A percentile compares a stretch with the other conserved stretches of the same genome.
phyloP scores from a whole-genome alignment of 1,140 invertebrate genomes.

The Potamilus streckersoni region DNA sequence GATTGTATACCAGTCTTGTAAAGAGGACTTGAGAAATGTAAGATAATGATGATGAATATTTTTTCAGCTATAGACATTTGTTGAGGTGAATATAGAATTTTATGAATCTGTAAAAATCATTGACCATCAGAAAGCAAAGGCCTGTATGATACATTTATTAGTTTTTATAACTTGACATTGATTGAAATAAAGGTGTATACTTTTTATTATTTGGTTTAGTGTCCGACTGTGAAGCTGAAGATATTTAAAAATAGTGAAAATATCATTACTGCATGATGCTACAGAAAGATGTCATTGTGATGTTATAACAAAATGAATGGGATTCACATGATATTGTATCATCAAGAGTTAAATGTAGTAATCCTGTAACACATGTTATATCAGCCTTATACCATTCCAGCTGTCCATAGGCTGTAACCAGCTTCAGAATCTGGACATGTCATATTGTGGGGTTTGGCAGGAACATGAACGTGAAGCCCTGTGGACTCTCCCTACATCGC shows the following conservation, averaged over 20 bases:
- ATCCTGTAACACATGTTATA: neutral
- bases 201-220: no score
- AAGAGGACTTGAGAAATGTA: no score
- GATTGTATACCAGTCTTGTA: no score
- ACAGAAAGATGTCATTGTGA: no score
- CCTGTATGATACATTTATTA: neutral
- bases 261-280: no score
- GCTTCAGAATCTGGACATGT: conserved; percentile 55
- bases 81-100: neutral
- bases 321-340: neutral
- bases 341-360: neutral
- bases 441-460: conserved; percentile 55
- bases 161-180: neutral
- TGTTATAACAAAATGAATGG: no score
- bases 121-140: neutral
- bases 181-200: no score
- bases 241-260: no score
- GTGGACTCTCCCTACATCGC: conserved; percentile 53
- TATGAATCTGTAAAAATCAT: neutral
- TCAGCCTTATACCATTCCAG: conserved; percentile 30
- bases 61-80: neutral
- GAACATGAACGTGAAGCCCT: conserved; percentile 48
- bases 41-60: no score
- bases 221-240: no score
- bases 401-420: conserved; percentile 55